These are phyloP conservation scores for Orchesella cincta DNA, from an alignment of 1,140 invertebrate species.

Conservation along the genomic window DNA sequence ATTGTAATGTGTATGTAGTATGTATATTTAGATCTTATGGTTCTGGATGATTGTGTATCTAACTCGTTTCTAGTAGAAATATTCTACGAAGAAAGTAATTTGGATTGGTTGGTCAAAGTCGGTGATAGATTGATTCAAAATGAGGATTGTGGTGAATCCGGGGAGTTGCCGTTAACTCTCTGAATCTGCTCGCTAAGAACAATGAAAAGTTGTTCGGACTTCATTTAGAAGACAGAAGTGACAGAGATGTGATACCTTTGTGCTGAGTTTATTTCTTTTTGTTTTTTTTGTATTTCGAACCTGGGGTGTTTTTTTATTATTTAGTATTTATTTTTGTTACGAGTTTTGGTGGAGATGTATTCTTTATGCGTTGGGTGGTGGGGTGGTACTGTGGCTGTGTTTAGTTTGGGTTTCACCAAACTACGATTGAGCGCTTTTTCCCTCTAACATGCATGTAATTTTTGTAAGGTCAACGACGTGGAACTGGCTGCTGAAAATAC, in stretches of 20 bases:
- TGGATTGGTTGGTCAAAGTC: constrained; percentile 43
- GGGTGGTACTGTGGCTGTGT: too few species aligned
- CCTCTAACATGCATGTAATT: not conserved
- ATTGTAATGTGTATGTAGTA: not conserved
- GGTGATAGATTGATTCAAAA: constrained; percentile 28
- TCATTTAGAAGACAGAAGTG: constrained; percentile 33
- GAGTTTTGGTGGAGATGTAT: too few species aligned
- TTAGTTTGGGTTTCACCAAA: too few species aligned
- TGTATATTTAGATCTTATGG: not conserved
- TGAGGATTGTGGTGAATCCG: constrained; percentile 9
- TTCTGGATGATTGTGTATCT: constrained; percentile 39
- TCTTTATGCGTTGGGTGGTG: too few species aligned
- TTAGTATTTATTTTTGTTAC: too few species aligned
- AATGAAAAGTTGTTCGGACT: constrained; percentile 43
- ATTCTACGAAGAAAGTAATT: constrained; percentile 43
- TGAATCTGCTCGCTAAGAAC: constrained; percentile 33
- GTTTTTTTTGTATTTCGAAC: not conserved
- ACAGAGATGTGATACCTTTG: constrained; percentile 28
- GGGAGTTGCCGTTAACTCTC: constrained; percentile 31
- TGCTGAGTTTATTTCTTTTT: constrained; percentile 18
- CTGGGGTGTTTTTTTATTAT: too few species aligned
- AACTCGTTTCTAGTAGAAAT: constrained; percentile 45
- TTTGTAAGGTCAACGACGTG: too few species aligned
- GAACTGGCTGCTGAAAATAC: too few species aligned
- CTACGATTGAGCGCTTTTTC: too few species aligned